Evolutionary conservation across 2,888 invertebrate species (phyloP).

Genomic region (Diarsia rubi): DNA sequence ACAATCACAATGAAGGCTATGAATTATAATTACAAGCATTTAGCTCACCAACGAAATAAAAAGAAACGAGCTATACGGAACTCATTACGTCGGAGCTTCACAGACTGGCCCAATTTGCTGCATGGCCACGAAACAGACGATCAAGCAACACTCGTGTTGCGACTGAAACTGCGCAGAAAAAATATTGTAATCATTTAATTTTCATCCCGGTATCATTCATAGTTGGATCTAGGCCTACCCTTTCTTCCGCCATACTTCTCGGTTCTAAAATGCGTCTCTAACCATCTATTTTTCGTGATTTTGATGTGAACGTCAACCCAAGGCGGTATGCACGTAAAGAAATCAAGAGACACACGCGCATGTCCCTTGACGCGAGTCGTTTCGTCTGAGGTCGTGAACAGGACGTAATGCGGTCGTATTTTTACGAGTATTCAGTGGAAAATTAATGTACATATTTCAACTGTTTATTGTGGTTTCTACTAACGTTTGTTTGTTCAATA

Average conservation of each 20-base stretch:
- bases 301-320: not conserved
- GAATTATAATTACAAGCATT: constrained; percentile 24
- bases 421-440: constrained; percentile 61
- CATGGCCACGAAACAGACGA: not conserved
- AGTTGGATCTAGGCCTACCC: not conserved
- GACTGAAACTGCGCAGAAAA: not conserved
- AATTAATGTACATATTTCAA: constrained; percentile 56
- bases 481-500: constrained; percentile 52
- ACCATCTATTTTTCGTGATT: not conserved
- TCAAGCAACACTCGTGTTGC: not conserved
- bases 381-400: not conserved
- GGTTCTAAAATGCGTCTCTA: not conserved
- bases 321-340: not conserved
- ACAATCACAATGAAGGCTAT: constrained; percentile 6
- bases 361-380: not conserved
- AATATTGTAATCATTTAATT: not conserved
- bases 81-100: constrained; percentile 29
- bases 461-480: constrained; percentile 53
- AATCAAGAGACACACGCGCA: not conserved
- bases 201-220: not conserved
- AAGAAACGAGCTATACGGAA: constrained; percentile 54
- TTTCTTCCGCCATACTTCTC: not conserved
- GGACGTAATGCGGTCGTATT: constrained; percentile 19
- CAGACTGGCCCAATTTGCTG: constrained; percentile 16
- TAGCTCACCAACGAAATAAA: constrained; percentile 17